Evolutionary conservation across 2,113 vertebrate genomes (phyloP).

Genomic region (Albula glossodonta): DNA sequence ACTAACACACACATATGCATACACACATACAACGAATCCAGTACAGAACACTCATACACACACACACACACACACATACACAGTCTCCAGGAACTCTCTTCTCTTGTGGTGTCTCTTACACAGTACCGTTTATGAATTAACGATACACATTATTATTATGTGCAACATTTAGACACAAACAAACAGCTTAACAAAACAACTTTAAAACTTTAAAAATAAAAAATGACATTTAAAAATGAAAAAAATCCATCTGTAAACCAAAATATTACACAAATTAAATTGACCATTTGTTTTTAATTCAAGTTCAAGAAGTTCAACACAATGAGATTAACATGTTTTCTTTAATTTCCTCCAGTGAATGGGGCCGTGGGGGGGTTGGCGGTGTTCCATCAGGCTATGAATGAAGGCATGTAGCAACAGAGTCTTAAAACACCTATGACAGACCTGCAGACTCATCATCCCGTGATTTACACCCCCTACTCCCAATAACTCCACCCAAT

Average conservation of each 20-base stretch:
- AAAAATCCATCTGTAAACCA: too few species aligned
- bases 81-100: too few species aligned
- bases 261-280: not conserved
- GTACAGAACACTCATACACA: not conserved
- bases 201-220: not conserved
- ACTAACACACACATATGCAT: not conserved
- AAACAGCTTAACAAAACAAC: constrained; percentile 8
- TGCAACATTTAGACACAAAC: constrained; percentile 16
- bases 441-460: not conserved
- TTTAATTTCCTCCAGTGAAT: too few species aligned
- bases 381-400: not conserved
- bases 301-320: constrained; percentile 1
- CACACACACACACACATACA: not conserved
- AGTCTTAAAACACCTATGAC: not conserved
- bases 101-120: not conserved
- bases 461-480: too few species aligned
- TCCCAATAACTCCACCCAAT: not conserved
- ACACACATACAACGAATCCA: not conserved
- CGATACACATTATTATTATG: not conserved
- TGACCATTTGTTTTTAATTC: not conserved
- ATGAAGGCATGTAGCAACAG: not conserved
- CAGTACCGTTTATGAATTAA: not conserved
- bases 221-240: constrained; percentile 4
- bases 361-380: too few species aligned
- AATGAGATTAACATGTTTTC: not conserved